Percentiles rank a stretch among this genome's conserved stretches.
phyloP scores from a whole-genome alignment of 2,113 vertebrate genomes.

The Oriolus oriolus region DNA sequence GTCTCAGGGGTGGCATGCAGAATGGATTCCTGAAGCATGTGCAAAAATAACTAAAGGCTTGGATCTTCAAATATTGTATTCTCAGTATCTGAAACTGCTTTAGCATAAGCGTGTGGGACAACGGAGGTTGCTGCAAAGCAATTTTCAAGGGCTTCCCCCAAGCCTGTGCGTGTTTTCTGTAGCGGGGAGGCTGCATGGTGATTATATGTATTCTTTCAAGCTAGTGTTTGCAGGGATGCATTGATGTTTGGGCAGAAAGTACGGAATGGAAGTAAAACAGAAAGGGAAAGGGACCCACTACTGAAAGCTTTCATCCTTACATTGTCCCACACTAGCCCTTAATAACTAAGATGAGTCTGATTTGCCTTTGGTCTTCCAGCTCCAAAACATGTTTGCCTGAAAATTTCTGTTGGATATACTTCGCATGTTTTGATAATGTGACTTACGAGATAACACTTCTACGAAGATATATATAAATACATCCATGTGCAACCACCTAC shows the following conservation, averaged over 20 bases:
- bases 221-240: slow-evolving; percentile 1
- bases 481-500: slow-evolving; percentile 46
- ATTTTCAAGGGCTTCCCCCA: background rate
- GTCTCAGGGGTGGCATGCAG: background rate
- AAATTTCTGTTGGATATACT: slow-evolving; percentile 67
- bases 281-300: background rate
- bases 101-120: background rate
- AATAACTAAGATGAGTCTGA: slow-evolving; percentile 34
- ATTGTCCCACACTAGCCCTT: background rate
- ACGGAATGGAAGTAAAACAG: background rate
- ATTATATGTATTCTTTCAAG: slow-evolving; percentile 9
- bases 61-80: slow-evolving; percentile 35
- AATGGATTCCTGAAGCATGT: slow-evolving; percentile 53
- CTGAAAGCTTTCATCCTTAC: slow-evolving; percentile 5
- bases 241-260: background rate
- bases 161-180: background rate
- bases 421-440: slow-evolving; percentile 79
- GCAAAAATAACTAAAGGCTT: slow-evolving; percentile 33
- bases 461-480: slow-evolving; percentile 65
- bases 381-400: slow-evolving; percentile 68
- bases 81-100: slow-evolving; percentile 61
- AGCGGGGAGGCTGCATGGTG: background rate
- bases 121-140: background rate
- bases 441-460: slow-evolving; percentile 49
- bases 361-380: slow-evolving; percentile 73